Conservation (phyloP, 2,113 vertebrate genomes). For the Pelvicachromis taeniatus region DNA sequence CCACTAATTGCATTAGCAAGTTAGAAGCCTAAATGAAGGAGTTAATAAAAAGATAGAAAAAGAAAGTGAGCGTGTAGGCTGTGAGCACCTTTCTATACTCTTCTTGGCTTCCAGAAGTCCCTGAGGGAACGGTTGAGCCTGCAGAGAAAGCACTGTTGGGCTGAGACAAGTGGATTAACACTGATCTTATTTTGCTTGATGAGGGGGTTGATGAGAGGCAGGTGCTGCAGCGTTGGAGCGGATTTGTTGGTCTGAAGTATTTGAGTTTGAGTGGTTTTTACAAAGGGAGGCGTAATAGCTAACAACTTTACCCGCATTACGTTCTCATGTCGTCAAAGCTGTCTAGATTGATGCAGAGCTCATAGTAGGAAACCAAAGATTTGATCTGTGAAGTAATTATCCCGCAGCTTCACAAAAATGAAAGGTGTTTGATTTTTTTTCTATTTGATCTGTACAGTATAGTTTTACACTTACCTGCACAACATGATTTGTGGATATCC, state of each 20-base stretch:
- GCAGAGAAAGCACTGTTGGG: constrained; percentile 23
- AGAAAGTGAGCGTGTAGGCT: constrained; percentile 8
- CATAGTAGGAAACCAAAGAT: constrained; percentile 23
- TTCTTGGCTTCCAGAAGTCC: constrained; percentile 13
- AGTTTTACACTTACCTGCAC: neutral
- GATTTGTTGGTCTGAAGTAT: constrained; percentile 18
- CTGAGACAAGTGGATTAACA: constrained; percentile 51
- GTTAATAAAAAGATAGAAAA: neutral
- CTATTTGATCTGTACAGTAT: neutral
- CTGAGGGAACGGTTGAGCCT: constrained; percentile 28
- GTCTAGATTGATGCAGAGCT: constrained; percentile 31
- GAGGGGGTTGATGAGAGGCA: constrained; percentile 47
- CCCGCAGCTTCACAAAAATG: neutral
- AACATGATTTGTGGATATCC: neutral
- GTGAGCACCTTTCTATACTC: constrained; percentile 32
- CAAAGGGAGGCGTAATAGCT: constrained; percentile 39
- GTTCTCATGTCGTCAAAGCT: constrained; percentile 35
- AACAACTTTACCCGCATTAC: constrained; percentile 29
- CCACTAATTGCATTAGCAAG: neutral
- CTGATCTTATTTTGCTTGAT: constrained; percentile 42
- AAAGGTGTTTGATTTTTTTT: neutral
- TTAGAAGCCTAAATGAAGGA: neutral
- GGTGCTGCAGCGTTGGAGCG: constrained; percentile 17
- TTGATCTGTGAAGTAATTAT: constrained; percentile 11
- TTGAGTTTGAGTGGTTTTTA: constrained; percentile 1